Evolutionary conservation across 1,140 invertebrate species (phyloP).

Genomic region (Temnothorax longispinosus): DNA sequence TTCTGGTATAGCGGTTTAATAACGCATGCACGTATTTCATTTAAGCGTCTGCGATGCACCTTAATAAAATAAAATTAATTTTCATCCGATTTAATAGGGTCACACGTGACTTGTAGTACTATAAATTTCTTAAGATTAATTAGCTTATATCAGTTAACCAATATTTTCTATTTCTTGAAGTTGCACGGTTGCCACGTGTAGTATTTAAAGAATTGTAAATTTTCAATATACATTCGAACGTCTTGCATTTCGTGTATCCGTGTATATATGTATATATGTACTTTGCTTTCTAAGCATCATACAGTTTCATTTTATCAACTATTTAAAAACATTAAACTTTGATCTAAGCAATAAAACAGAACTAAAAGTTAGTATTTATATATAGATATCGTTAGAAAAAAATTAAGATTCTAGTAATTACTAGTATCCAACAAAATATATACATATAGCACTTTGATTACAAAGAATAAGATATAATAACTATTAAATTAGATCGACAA

Average conservation of each 20-base stretch:
- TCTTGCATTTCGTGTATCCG: no score
- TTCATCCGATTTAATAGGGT: slow-evolving; percentile 12
- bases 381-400: background rate
- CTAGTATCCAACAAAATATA: background rate
- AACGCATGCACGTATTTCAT: slow-evolving; percentile 58
- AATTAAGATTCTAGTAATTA: background rate
- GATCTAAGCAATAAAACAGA: background rate
- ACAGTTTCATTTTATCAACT: background rate
- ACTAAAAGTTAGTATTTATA: background rate
- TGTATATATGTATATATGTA: background rate
- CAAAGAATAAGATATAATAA: background rate
- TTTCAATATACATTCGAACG: background rate
- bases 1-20: slow-evolving; percentile 34
- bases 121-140: slow-evolving; percentile 44
- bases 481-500: background rate
- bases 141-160: background rate
- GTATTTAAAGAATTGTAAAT: background rate
- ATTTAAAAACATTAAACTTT: background rate
- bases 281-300: background rate
- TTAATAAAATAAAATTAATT: slow-evolving; percentile 53
- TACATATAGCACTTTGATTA: background rate
- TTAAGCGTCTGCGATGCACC: slow-evolving; percentile 30
- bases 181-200: background rate
- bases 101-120: background rate
- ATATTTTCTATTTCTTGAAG: background rate